Conservation (phyloP, 2,113 vertebrate genomes). For the Austrofundulus limnaeus region DNA sequence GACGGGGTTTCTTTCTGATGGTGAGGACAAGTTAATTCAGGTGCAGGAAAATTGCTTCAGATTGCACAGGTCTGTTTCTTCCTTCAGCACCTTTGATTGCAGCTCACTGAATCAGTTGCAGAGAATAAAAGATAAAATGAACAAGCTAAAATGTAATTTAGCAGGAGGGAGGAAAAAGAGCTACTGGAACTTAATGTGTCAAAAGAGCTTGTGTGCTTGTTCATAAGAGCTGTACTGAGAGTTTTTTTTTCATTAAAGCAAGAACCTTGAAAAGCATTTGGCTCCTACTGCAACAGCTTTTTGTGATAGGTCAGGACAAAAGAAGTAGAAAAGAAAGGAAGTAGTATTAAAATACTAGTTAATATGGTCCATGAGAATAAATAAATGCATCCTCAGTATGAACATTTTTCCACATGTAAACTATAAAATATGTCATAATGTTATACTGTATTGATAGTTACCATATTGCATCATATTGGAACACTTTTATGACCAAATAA, state of each 20-base stretch:
- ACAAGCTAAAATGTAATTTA: no score
- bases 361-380: no score
- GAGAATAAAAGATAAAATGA: constrained; percentile 20
- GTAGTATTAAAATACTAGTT: no score
- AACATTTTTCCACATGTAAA: no score
- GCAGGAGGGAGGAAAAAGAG: constrained; percentile 33
- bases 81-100: constrained; percentile 20
- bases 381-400: no score
- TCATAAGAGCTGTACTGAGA: constrained; percentile 36
- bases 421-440: no score
- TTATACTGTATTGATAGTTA: no score
- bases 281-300: constrained; percentile 24
- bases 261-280: constrained; percentile 29
- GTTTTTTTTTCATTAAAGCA: constrained; percentile 39
- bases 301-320: constrained; percentile 27
- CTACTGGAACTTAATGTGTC: constrained; percentile 6
- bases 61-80: constrained; percentile 38
- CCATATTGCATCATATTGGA: no score
- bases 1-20: background rate
- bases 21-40: background rate
- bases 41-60: constrained; percentile 35
- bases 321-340: constrained; percentile 1
- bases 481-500: no score
- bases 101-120: constrained; percentile 26
- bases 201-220: constrained; percentile 46